phyloP scores from a whole-genome alignment of 2,113 vertebrate species.

The Rhodinocichla rosea region DNA sequence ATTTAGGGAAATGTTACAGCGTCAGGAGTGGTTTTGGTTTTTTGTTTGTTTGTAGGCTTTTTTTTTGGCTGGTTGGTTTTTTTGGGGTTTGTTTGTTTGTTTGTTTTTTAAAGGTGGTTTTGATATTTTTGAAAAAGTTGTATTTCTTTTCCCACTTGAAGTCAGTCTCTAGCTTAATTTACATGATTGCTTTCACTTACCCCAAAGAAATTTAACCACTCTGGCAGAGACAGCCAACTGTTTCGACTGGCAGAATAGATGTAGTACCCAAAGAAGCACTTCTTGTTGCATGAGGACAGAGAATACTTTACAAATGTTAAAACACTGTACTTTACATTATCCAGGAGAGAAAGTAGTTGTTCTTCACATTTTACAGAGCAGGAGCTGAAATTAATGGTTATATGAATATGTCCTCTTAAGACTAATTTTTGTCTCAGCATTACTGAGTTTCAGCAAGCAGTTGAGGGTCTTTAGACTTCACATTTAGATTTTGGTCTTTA shows the following conservation, averaged over 20 bases:
- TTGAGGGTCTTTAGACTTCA: background rate
- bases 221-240: background rate
- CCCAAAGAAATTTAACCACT: background rate
- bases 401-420: background rate
- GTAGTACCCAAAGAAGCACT: background rate
- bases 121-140: background rate
- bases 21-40: background rate
- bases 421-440: background rate
- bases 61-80: background rate
- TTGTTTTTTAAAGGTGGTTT: background rate
- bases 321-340: background rate
- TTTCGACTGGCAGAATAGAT: background rate
- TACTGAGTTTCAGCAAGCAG: background rate
- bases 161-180: background rate
- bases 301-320: background rate
- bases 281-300: background rate
- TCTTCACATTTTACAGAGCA: background rate
- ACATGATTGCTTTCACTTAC: background rate
- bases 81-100: background rate
- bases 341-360: background rate
- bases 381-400: background rate
- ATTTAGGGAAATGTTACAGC: accelerated
- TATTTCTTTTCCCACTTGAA: background rate
- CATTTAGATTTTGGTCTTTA: background rate
- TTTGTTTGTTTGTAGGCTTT: background rate